Percentiles rank a stretch among this genome's conserved stretches.
phyloP scores from a whole-genome alignment of 2,888 invertebrate species.

The Drosophila nigritarsus region DNA sequence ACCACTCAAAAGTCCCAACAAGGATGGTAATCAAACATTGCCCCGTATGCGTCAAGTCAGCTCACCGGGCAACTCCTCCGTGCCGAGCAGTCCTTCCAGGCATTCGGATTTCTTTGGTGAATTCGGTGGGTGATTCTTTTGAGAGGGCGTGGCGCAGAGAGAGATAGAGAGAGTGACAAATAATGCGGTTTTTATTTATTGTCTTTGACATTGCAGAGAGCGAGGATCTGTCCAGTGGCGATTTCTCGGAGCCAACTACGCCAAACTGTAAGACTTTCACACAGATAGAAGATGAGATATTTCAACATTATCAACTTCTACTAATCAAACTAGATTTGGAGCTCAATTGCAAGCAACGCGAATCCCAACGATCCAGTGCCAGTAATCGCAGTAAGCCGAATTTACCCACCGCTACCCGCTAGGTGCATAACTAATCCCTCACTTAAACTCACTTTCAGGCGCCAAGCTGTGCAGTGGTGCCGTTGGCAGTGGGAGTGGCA shows the following conservation, averaged over 20 bases:
- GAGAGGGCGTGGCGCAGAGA: neutral
- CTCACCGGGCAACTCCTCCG: conserved; percentile 86
- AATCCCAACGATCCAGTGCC: conserved; percentile 83
- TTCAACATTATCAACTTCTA: conserved; percentile 89
- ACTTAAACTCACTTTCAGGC: conserved; percentile 23
- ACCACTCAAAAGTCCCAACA: conserved; percentile 81
- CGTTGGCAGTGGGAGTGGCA: conserved; percentile 59
- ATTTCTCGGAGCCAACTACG: conserved; percentile 85
- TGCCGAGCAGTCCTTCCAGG: conserved; percentile 89
- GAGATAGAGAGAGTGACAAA: neutral
- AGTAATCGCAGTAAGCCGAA: conserved; percentile 71
- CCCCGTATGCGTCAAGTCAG: conserved; percentile 87
- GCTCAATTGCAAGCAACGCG: conserved; percentile 90
- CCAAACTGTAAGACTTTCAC: conserved; percentile 82
- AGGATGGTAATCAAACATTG: conserved; percentile 81
- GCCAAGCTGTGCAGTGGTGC: conserved; percentile 48
- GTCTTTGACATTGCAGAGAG: conserved; percentile 75
- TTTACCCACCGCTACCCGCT: conserved; percentile 9
- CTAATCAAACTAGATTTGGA: conserved; percentile 90
- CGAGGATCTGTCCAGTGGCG: conserved; percentile 85
- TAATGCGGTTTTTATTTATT: conserved; percentile 5
- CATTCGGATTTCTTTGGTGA: conserved; percentile 89
- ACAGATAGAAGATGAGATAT: conserved; percentile 88
- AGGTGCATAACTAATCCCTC: neutral
- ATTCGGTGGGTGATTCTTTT: conserved; percentile 86